These are phyloP conservation scores for Andrena bucephala DNA, from an alignment of 2,888 invertebrate species.

Conservation along the genomic window DNA sequence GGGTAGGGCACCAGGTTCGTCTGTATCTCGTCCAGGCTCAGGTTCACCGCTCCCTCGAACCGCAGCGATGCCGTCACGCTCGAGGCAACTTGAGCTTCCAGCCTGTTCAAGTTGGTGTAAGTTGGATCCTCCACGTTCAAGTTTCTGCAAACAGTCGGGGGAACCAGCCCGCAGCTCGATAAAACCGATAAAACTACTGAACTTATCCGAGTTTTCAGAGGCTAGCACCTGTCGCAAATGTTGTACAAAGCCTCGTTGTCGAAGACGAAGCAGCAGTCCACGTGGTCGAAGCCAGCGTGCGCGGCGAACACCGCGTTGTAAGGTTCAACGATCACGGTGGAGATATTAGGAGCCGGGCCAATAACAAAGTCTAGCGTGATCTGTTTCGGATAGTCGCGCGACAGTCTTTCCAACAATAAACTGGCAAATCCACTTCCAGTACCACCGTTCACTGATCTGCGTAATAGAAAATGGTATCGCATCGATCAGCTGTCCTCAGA, in stretches of 20 bases:
- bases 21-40: slow-evolving; percentile 91
- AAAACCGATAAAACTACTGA: too few relatives aligned
- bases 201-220: neutral
- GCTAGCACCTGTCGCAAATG: slow-evolving; percentile 87
- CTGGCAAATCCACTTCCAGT: slow-evolving; percentile 92
- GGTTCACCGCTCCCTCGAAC: slow-evolving; percentile 89
- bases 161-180: too few relatives aligned
- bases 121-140: slow-evolving; percentile 92
- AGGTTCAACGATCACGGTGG: slow-evolving; percentile 91
- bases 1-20: slow-evolving; percentile 95
- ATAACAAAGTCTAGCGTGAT: slow-evolving; percentile 90
- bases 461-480: neutral
- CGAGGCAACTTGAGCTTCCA: slow-evolving; percentile 91
- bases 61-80: slow-evolving; percentile 90
- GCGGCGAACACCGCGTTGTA: slow-evolving; percentile 91
- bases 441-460: slow-evolving; percentile 91
- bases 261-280: slow-evolving; percentile 90
- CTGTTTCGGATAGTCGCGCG: slow-evolving; percentile 88
- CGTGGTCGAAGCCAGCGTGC: slow-evolving; percentile 89
- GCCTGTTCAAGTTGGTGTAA: slow-evolving; percentile 94
- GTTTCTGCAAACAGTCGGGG: slow-evolving; percentile 84
- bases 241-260: slow-evolving; percentile 92
- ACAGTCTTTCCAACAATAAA: slow-evolving; percentile 88
- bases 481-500: too few relatives aligned
- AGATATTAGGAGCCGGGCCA: slow-evolving; percentile 94